phyloP scores from a whole-genome alignment of 2,113 vertebrate species.

The Psettodes erumei region DNA sequence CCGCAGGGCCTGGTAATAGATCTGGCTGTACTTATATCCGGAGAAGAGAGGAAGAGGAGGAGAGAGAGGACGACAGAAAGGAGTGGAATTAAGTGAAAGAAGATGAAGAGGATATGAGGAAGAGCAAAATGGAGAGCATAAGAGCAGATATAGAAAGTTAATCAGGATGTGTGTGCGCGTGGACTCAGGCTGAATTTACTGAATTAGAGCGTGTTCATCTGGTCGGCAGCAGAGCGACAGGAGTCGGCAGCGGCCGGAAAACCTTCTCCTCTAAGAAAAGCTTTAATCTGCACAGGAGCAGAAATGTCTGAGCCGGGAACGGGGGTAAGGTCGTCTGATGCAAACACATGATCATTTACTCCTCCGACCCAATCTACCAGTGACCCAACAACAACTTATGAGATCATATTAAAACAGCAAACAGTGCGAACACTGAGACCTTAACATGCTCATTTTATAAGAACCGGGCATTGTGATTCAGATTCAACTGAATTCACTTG shows the following conservation, averaged over 20 bases:
- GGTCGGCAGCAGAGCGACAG: constrained; percentile 42
- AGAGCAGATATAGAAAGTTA: constrained; percentile 61
- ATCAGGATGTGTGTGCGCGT: constrained; percentile 57
- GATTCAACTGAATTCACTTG: too few relatives aligned
- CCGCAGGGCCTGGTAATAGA: constrained; percentile 82
- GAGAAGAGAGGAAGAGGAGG: constrained; percentile 46
- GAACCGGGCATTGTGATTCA: neutral
- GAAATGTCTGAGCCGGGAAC: constrained; percentile 11
- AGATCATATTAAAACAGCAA: neutral
- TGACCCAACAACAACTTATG: neutral
- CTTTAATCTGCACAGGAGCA: constrained; percentile 38
- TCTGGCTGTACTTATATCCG: constrained; percentile 73
- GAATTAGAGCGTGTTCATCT: constrained; percentile 65
- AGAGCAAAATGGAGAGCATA: constrained; percentile 42
- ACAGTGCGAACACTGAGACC: neutral
- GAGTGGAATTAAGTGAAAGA: constrained; percentile 40
- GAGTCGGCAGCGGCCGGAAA: constrained; percentile 32
- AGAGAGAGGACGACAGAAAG: constrained; percentile 27
- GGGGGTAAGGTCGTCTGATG: constrained; percentile 3
- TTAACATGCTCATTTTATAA: too few relatives aligned
- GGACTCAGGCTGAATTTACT: constrained; percentile 44
- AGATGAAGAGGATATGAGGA: constrained; percentile 49
- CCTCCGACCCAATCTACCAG: neutral
- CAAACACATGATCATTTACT: neutral
- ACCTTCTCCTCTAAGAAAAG: constrained; percentile 30